Percentiles rank a stretch among this genome's conserved stretches.
phyloP scores from a whole-genome alignment of 2,797 vertebrate genomes.

The Hypotaenidia philippensis region DNA sequence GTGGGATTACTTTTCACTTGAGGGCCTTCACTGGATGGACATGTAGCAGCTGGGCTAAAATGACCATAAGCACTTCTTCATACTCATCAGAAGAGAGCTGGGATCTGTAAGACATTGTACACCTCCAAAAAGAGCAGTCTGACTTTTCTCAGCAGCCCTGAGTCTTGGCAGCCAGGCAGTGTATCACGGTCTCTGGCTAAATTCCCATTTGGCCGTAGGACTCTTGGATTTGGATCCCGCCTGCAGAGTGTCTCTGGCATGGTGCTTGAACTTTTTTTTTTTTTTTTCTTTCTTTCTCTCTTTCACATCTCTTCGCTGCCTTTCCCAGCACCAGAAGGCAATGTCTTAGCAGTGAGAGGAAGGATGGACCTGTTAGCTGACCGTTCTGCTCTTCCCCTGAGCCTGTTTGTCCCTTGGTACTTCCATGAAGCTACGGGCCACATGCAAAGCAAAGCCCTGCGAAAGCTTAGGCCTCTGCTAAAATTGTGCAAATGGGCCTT shows the following conservation, averaged over 20 bases:
- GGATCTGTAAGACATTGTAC: neutral
- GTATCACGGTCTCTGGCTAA: neutral
- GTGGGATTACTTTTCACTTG: neutral
- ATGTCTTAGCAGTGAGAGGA: neutral
- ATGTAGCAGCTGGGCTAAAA: neutral
- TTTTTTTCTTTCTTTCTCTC: too few species aligned
- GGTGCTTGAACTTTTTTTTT: neutral
- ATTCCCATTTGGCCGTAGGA: neutral
- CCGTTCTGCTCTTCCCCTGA: neutral
- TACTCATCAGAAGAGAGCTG: neutral
- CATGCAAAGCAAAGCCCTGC: neutral
- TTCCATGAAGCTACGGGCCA: neutral
- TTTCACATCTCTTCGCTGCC: neutral
- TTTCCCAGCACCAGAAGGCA: neutral
- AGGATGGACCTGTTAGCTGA: neutral
- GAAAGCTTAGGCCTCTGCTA: neutral
- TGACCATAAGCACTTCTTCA: neutral
- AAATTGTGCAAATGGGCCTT: neutral
- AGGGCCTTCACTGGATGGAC: neutral
- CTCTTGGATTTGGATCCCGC: neutral
- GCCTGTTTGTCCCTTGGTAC: neutral
- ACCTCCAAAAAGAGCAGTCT: neutral
- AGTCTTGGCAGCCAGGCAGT: neutral
- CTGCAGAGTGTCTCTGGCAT: neutral
- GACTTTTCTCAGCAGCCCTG: neutral